A percentile compares a stretch with the other conserved stretches of the same genome.
Conservation (phyloP, 2,797 vertebrate genomes). For the Staurois parvus region DNA sequence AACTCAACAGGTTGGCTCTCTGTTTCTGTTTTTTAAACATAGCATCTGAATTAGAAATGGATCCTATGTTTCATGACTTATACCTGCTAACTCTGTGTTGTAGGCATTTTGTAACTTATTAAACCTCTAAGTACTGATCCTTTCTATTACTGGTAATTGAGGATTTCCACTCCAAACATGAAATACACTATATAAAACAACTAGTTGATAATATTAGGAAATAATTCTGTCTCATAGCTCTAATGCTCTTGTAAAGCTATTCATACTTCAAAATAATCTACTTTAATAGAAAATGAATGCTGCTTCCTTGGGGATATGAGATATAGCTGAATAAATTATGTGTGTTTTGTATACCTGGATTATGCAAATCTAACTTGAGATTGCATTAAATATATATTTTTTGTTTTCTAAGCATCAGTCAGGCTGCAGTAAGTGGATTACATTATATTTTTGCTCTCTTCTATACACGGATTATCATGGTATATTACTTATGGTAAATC, state of each 20-base stretch:
- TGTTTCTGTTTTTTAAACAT: slow-evolving; percentile 20
- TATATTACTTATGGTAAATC: slow-evolving; percentile 13
- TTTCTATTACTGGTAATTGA: slow-evolving; percentile 40
- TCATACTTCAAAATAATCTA: slow-evolving; percentile 54
- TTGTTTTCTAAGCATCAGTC: slow-evolving; percentile 26
- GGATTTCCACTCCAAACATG: slow-evolving; percentile 53
- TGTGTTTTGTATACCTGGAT: slow-evolving; percentile 46
- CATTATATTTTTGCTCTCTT: neutral
- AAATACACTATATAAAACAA: slow-evolving; percentile 48
- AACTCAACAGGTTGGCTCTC: neutral
- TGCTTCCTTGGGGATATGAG: slow-evolving; percentile 42
- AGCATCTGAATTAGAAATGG: slow-evolving; percentile 48
- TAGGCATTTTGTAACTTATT: slow-evolving; percentile 24
- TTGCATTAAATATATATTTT: slow-evolving; percentile 36
- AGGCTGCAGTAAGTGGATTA: neutral
- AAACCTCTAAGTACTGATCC: slow-evolving; percentile 56
- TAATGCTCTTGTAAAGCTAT: slow-evolving; percentile 40
- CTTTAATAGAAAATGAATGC: slow-evolving; percentile 43
- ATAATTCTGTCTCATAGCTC: slow-evolving; percentile 39
- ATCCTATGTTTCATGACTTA: slow-evolving; percentile 24
- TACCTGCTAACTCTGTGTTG: slow-evolving; percentile 18
- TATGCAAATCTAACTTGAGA: slow-evolving; percentile 29
- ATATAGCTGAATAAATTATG: slow-evolving; percentile 45
- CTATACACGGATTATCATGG: neutral
- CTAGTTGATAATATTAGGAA: slow-evolving; percentile 46